These are phyloP conservation scores for Chelonia mydas DNA, from an alignment of 2,797 vertebrate genomes.

Conservation along the genomic window DNA sequence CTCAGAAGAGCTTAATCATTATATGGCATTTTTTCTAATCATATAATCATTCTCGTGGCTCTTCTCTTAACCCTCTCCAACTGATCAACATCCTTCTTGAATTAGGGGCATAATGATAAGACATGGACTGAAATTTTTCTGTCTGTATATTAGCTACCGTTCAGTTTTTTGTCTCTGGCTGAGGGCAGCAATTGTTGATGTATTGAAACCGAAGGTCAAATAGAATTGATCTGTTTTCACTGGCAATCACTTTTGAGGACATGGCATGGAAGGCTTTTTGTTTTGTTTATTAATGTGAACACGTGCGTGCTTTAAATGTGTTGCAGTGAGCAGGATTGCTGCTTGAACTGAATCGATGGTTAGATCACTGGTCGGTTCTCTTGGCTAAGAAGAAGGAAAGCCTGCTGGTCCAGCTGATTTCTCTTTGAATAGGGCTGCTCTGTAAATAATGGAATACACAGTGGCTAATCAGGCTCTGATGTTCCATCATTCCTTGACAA, in stretches of 20 bases:
- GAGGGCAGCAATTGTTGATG: not conserved
- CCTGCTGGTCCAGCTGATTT: not conserved
- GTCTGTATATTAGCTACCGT: not conserved
- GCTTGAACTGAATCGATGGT: not conserved
- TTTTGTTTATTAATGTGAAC: not conserved
- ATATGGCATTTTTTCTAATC: not conserved
- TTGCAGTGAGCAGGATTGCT: not conserved
- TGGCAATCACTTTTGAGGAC: fast-evolving
- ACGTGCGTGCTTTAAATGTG: not conserved
- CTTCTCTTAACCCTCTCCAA: not conserved
- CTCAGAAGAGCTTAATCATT: not conserved
- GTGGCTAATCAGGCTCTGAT: not conserved
- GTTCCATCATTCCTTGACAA: fast-evolving
- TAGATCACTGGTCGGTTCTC: not conserved
- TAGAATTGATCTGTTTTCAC: not conserved
- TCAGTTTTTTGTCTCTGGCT: not conserved
- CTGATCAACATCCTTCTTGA: not conserved
- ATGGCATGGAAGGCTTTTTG: fast-evolving
- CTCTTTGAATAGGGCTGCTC: not conserved
- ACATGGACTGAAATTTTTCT: constrained; percentile 6
- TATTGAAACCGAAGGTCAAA: not conserved
- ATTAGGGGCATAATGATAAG: not conserved
- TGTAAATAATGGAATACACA: not conserved
- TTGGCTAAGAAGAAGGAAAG: not conserved
- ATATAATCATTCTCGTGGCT: not conserved